A percentile compares a stretch with the other conserved stretches of the same genome.
These are phyloP conservation scores for Stegastes partitus DNA, from an alignment of 2,113 vertebrate species.

Conservation along the genomic window DNA sequence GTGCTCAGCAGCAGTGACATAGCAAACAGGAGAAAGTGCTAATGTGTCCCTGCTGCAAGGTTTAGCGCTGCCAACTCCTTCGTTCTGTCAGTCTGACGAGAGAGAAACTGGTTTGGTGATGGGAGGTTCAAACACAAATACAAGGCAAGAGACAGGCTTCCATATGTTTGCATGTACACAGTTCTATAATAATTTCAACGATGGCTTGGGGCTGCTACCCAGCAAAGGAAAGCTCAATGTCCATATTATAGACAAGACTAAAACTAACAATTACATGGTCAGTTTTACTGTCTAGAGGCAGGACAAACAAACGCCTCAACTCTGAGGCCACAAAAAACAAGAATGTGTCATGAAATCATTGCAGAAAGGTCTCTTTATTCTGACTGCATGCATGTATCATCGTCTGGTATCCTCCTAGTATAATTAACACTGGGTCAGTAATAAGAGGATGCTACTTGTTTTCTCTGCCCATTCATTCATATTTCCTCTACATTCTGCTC, in stretches of 20 bases:
- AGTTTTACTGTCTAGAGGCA: neutral
- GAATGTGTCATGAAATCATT: neutral
- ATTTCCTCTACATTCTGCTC: neutral
- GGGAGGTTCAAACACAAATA: constrained; percentile 10
- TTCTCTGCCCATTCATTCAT: neutral
- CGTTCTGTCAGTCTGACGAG: constrained; percentile 1
- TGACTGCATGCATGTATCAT: neutral
- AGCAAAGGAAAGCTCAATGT: neutral
- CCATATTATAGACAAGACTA: neutral
- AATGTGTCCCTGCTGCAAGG: constrained; percentile 42
- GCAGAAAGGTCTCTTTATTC: neutral
- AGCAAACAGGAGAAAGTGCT: constrained; percentile 43
- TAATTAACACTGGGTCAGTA: neutral
- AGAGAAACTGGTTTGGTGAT: neutral
- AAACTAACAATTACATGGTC: constrained; percentile 2
- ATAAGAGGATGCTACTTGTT: neutral
- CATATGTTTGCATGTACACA: neutral
- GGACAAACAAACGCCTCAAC: neutral
- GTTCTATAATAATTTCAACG: neutral
- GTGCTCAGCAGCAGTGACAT: constrained; percentile 11
- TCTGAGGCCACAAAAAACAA: neutral
- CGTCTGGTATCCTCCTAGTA: constrained; percentile 1
- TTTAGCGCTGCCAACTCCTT: neutral
- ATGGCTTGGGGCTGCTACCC: neutral
- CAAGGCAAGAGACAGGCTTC: neutral